These are phyloP conservation scores for Hipparchia sbordonii DNA, from an alignment of 2,888 invertebrate genomes.

Conservation along the genomic window DNA sequence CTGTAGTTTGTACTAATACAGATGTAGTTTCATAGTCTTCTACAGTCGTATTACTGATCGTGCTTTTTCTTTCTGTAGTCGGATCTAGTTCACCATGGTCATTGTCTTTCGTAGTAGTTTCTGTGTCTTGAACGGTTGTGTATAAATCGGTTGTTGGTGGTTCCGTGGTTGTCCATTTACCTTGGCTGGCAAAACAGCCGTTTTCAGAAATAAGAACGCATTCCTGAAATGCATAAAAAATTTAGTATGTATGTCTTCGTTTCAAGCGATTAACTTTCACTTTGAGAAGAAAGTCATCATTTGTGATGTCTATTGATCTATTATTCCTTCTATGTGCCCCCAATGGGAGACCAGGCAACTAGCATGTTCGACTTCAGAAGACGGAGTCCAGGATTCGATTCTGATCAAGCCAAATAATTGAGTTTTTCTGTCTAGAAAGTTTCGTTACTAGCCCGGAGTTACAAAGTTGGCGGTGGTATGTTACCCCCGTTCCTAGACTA, in stretches of 20 bases:
- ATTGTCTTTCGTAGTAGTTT: constrained; percentile 22
- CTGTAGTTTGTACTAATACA: constrained; percentile 29
- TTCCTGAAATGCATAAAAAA: constrained; percentile 31
- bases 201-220: constrained; percentile 36
- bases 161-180: constrained; percentile 30
- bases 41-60: background rate
- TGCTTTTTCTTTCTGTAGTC: constrained; percentile 14
- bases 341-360: too few relatives aligned
- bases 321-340: too few relatives aligned
- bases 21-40: constrained; percentile 36
- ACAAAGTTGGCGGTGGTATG: too few relatives aligned
- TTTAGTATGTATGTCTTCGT: background rate
- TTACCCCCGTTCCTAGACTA: too few relatives aligned
- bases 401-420: too few relatives aligned
- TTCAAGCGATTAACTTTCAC: too few relatives aligned
- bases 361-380: too few relatives aligned
- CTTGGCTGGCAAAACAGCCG: constrained; percentile 37
- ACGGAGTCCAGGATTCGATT: too few relatives aligned
- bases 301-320: too few relatives aligned
- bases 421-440: too few relatives aligned
- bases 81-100: background rate
- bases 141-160: constrained; percentile 13
- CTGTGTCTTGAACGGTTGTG: background rate
- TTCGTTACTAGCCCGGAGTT: too few relatives aligned
- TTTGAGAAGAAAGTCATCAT: too few relatives aligned